Evolutionary conservation across 2,888 invertebrate species (phyloP).

Genomic region (Oligia strigilis): DNA sequence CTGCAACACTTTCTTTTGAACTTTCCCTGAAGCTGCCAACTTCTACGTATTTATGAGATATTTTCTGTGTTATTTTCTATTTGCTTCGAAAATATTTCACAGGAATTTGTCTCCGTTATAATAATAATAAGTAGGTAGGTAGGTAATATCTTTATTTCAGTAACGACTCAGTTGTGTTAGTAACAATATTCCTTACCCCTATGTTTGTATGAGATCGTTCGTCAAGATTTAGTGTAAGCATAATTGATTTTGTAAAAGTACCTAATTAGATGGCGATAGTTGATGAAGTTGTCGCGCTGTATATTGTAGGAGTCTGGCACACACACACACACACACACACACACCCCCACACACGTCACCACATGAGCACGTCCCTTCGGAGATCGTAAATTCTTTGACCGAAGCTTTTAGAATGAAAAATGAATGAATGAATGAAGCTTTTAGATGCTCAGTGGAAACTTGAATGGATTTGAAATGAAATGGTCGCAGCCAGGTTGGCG

Average conservation of each 20-base stretch:
- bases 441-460: background rate
- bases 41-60: slow-evolving; percentile 7
- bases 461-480: background rate
- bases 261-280: slow-evolving; percentile 27
- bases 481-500: background rate
- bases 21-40: slow-evolving; percentile 6
- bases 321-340: background rate
- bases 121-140: no score
- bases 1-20: slow-evolving; percentile 20
- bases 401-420: background rate
- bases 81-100: slow-evolving; percentile 28
- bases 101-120: slow-evolving; percentile 30
- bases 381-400: background rate
- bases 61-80: slow-evolving; percentile 29
- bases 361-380: background rate
- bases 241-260: slow-evolving; percentile 33
- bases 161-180: no score
- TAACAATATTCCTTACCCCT: no score
- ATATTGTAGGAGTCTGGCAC: slow-evolving; percentile 4
- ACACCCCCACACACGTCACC: no score
- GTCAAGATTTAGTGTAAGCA: slow-evolving; percentile 28
- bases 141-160: no score
- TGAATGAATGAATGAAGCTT: no score
- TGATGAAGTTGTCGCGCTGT: slow-evolving; percentile 20
- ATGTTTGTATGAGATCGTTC: slow-evolving; percentile 16